Evolutionary conservation across 1,140 invertebrate species (phyloP), one percentile per base, ranked within the genome.

Genomic region (Ephestia elutella): DNA sequence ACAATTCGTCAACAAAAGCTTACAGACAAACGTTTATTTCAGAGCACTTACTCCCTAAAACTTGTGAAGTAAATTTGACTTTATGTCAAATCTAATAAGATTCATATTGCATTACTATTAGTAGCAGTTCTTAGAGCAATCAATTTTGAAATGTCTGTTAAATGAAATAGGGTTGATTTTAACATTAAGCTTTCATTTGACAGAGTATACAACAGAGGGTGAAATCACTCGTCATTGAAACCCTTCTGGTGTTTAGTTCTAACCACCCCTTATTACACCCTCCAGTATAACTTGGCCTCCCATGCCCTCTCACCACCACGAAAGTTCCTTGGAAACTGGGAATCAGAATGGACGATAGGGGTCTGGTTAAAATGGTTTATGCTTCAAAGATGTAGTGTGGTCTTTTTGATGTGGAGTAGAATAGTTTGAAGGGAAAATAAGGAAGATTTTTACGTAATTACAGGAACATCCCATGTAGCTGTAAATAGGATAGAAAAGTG

Each of bases 181-280:
- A 10, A 1, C 1, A 10, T 32, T 32, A 5, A 11, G 1, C 15
- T 15, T 5, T 15, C 13, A 44, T 44, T 15, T 15, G 32, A 2
- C 32, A 38, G 13, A 38, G 13, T 38, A 17, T 7, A 44, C 13
- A n/a, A 44, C 11, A 11, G 32, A 50, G 15, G 8, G 49, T 50
- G 9, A 19, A 5, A 25, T 25, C 20, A 53, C 20, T 20, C 10
- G 20, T 25, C 19, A 53, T 50, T 50, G 49, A 10, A 50, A 20
- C 49, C 48, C 19, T 21, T 49, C 49, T 25, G 50, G 50, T 53
- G 10, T 53, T 53, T 53, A 53, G 50, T n/a, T 44, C 13, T 15
- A 53, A 53, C 50, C n/a, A 53, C 50, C 50, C 21, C 50, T 8
- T 25, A 53, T 25, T 53, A 53, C 0, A 25, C 2, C 20, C 2